Evolutionary conservation across 2,888 invertebrate species (phyloP).

Genomic region (Odontocerum albicorne): DNA sequence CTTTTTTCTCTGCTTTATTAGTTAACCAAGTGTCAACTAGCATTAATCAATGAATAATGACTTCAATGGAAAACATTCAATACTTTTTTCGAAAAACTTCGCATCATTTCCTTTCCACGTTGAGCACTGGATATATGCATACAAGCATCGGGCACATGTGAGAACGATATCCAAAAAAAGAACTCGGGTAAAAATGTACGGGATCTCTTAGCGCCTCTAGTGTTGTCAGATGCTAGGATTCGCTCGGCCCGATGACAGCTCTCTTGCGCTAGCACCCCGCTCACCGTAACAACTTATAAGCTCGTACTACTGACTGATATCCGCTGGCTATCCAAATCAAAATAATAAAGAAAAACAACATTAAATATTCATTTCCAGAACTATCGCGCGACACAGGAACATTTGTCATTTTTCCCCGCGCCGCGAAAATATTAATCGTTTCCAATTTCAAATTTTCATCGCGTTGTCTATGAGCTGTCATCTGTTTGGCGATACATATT

Average conservation of each 20-base stretch:
- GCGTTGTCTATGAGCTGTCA: slow-evolving; percentile 6
- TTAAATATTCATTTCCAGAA: slow-evolving; percentile 4
- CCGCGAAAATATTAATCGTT: slow-evolving; percentile 9
- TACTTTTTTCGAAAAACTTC: no score
- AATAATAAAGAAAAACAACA: slow-evolving; percentile 15
- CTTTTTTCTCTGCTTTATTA: no score
- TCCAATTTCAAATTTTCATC: slow-evolving; percentile 13
- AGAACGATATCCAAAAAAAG: slow-evolving; percentile 32
- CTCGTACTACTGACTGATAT: slow-evolving; percentile 1
- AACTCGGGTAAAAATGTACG: slow-evolving; percentile 29
- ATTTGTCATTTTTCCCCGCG: slow-evolving; percentile 19
- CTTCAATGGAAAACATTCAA: no score
- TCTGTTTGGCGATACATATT: neutral
- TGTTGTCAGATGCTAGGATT: slow-evolving; percentile 32
- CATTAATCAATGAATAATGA: no score
- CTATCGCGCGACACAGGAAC: neutral
- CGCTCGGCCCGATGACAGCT: slow-evolving; percentile 35
- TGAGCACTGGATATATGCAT: neutral
- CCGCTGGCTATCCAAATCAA: slow-evolving; percentile 6
- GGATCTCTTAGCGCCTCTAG: slow-evolving; percentile 35
- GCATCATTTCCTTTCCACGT: no score
- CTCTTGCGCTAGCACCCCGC: slow-evolving; percentile 25
- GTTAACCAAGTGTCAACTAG: no score
- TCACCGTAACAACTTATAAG: neutral
- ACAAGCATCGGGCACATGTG: slow-evolving; percentile 11